Conservation (phyloP, 2,113 vertebrate genomes). For the Ranitomeya variabilis region DNA sequence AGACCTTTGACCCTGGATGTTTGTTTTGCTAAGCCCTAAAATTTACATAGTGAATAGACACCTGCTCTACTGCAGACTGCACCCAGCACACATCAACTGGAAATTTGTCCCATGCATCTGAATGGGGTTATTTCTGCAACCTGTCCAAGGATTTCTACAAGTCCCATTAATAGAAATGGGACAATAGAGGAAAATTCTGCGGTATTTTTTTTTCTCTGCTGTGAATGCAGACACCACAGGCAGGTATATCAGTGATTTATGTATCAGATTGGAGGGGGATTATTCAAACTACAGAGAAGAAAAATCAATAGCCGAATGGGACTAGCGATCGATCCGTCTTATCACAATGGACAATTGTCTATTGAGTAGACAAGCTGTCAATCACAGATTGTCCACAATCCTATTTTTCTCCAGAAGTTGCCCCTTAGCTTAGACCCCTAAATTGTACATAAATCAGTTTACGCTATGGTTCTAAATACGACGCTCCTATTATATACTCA, state of each 20-base stretch:
- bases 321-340: not conserved
- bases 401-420: not conserved
- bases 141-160: too few species aligned
- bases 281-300: not conserved
- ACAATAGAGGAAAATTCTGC: too few species aligned
- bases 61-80: not conserved
- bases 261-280: not conserved
- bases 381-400: not conserved
- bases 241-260: not conserved
- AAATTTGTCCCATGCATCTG: too few species aligned
- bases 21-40: not conserved
- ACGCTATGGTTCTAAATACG: too few species aligned
- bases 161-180: too few species aligned
- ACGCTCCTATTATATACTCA: too few species aligned
- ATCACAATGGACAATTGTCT: not conserved
- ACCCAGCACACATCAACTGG: not conserved
- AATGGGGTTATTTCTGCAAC: too few species aligned
- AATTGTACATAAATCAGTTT: too few species aligned
- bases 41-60: not conserved
- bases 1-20: constrained; percentile 5
- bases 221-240: too few species aligned
- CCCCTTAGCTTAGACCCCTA: too few species aligned
- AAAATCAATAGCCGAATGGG: not conserved
- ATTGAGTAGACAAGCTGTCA: not conserved
- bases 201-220: too few species aligned